Evolutionary conservation across 37 sponge, comb jelly and placozoan genomes (phyloP).

Genomic region (Spongilla lacustris): DNA sequence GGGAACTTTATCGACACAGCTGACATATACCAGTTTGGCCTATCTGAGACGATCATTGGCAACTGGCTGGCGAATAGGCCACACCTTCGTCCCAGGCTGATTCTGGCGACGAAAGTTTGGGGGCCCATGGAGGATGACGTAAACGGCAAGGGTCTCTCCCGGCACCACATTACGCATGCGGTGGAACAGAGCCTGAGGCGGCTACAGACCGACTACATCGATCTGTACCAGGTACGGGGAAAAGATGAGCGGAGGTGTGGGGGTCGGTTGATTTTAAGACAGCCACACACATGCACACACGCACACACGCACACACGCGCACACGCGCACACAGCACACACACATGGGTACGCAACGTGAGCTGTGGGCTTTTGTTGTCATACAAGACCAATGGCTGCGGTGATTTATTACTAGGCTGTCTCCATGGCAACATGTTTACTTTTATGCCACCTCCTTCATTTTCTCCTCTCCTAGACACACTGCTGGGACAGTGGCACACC

Average conservation of each 20-base stretch:
- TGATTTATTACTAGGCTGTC: no score
- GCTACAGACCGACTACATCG: conserved; percentile 80
- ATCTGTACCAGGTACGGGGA: conserved; percentile 79
- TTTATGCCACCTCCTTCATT: conserved; percentile 1
- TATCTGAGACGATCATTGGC: conserved; percentile 83
- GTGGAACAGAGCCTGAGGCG: conserved; percentile 80
- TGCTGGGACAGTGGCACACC: conserved; percentile 93
- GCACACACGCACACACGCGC: no score
- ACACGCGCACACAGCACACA: no score
- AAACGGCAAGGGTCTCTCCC: conserved; percentile 81
- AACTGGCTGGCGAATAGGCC: conserved; percentile 70
- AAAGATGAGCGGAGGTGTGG: not conserved
- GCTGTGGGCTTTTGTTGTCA: not conserved
- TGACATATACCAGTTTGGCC: conserved; percentile 82
- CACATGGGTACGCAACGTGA: not conserved
- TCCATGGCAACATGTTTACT: not conserved
- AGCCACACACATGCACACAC: no score
- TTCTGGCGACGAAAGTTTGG: conserved; percentile 68
- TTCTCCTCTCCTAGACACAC: conserved; percentile 59
- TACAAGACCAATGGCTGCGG: not conserved
- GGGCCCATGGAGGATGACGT: conserved; percentile 71
- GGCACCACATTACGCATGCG: conserved; percentile 81
- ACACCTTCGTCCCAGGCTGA: conserved; percentile 31
- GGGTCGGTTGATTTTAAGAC: not conserved
- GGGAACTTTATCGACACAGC: conserved; percentile 97